phyloP scores from a whole-genome alignment of 2,888 invertebrate species.

The Pherbina coryleti region DNA sequence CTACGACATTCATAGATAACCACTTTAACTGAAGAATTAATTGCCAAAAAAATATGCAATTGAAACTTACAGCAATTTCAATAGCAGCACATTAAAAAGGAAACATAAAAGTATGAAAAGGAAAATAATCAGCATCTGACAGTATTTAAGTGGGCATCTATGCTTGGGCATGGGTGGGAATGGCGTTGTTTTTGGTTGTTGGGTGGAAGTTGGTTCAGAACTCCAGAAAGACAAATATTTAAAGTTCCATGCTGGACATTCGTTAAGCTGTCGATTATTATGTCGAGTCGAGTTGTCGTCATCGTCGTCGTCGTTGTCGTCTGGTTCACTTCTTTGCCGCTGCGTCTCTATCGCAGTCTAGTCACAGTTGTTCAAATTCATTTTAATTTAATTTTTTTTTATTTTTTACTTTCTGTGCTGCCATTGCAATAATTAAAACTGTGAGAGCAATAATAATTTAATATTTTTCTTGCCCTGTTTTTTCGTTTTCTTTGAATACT shows the following conservation, averaged over 20 bases:
- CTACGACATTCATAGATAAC: too few species aligned
- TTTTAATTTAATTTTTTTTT: neutral
- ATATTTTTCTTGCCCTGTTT: constrained; percentile 1
- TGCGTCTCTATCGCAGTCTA: neutral
- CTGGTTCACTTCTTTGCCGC: neutral
- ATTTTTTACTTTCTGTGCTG: neutral
- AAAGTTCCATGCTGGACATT: neutral
- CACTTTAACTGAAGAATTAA: too few species aligned
- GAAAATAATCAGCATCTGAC: too few species aligned
- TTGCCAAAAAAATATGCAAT: too few species aligned
- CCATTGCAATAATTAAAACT: constrained; percentile 12
- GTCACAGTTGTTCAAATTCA: constrained; percentile 21
- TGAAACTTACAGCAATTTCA: too few species aligned
- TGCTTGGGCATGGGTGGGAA: too few species aligned
- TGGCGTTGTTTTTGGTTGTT: too few species aligned
- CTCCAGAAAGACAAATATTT: too few species aligned
- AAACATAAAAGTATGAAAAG: too few species aligned
- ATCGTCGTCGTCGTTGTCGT: neutral
- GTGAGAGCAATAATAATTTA: constrained; percentile 9
- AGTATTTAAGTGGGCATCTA: too few species aligned
- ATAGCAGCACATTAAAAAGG: too few species aligned
- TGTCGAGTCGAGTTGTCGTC: neutral
- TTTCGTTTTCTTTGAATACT: neutral
- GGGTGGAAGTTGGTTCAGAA: too few species aligned
- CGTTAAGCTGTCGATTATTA: constrained; percentile 4